phyloP scores from a whole-genome alignment of 1,140 invertebrate genomes.

The Musca domestica region DNA sequence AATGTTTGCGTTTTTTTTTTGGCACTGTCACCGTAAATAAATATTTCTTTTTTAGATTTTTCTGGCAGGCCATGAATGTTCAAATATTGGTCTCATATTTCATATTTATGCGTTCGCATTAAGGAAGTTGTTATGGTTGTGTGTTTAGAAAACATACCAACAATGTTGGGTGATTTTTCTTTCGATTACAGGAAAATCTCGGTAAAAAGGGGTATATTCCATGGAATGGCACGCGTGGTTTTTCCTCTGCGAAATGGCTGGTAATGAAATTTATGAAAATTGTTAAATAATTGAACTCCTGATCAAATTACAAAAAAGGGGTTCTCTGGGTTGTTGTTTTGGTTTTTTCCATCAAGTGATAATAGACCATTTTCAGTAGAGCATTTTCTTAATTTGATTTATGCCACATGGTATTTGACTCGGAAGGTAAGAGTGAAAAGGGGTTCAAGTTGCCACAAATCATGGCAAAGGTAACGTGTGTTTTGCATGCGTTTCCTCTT shows the following conservation, averaged over 20 bases:
- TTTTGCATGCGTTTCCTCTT: conserved; percentile 17
- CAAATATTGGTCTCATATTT: conserved; percentile 14
- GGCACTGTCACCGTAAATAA: not conserved
- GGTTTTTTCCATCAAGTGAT: not conserved
- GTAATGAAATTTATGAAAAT: conserved; percentile 22
- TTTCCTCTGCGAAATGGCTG: not conserved
- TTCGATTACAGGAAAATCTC: not conserved
- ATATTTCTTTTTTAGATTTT: not conserved
- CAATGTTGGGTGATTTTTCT: not conserved
- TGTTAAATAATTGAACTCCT: conserved; percentile 10
- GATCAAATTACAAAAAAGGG: conserved; percentile 15
- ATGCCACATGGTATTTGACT: no score
- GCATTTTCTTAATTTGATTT: not conserved
- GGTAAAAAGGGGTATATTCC: not conserved
- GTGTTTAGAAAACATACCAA: conserved; percentile 4
- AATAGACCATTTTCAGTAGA: not conserved
- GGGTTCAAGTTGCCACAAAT: not conserved
- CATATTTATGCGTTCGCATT: conserved; percentile 7
- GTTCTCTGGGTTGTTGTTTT: conserved; percentile 1
- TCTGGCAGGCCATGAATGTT: conserved; percentile 7
- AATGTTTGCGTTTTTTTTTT: conserved; percentile 7
- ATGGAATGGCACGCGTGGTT: conserved; percentile 3
- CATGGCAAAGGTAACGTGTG: conserved; percentile 16
- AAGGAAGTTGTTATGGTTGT: conserved; percentile 16
- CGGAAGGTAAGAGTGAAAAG: not conserved